phyloP scores from a whole-genome alignment of 2,888 invertebrate species.

The Meta bourneti region DNA sequence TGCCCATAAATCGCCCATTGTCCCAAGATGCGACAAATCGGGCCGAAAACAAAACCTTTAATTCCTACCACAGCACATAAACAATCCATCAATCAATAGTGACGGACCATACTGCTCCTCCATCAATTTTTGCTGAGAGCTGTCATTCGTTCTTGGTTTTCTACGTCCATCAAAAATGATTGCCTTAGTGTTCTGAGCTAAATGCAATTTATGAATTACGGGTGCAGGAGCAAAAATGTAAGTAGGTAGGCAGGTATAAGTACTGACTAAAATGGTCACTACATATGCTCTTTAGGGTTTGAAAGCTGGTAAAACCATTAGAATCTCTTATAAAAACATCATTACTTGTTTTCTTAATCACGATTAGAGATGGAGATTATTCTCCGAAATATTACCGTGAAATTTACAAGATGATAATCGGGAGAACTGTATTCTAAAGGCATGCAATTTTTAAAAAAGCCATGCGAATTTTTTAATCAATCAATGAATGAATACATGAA shows the following conservation, averaged over 20 bases:
- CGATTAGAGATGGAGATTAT: too few species aligned
- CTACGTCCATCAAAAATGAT: background rate
- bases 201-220: background rate
- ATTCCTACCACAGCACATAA: background rate
- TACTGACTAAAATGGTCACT: background rate
- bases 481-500: too few species aligned
- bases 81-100: background rate
- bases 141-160: background rate
- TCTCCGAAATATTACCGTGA: too few species aligned
- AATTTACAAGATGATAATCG: too few species aligned
- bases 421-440: too few species aligned
- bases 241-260: background rate
- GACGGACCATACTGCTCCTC: background rate
- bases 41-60: background rate
- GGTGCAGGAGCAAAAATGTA: background rate
- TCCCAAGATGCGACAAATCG: background rate
- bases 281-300: too few species aligned
- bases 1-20: background rate
- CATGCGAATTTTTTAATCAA: too few species aligned
- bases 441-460: too few species aligned
- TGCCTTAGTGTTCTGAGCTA: background rate
- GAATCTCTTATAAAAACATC: too few species aligned
- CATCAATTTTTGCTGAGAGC: background rate
- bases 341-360: too few species aligned
- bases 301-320: too few species aligned